Base-by-base conservation (phyloP, 2,797 vertebrate species). In the Rhynchotus rufescens region DNA sequence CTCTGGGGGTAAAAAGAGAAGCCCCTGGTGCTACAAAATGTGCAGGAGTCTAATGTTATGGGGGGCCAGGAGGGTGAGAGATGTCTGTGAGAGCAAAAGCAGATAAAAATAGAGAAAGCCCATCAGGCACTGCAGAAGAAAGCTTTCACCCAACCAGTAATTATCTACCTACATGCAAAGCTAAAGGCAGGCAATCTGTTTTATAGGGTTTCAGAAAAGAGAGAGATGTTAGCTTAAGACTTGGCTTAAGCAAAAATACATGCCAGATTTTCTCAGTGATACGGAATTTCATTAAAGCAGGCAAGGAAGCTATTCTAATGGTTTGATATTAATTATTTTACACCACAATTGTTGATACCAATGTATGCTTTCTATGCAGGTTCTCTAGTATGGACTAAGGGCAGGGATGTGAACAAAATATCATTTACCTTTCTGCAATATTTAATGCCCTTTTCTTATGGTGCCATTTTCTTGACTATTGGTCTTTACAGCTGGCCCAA, bases 51-150 rank as follows among this genome's bases (percentile, higher is more conserved):
- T 60, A 51, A n/a, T 54, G n/a, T 6, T 16, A 23, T 66, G 64
- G 42, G 22, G 44, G 22, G 30, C 28, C 62, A 51, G 9, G 6
- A 65, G 15, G 13, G 47, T 75, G 28, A 9, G 32, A 30, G 7
- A n/a, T 34, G 80, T 89, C 83, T 17, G 15, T 62, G 78, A 92
- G 82, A 93, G 21, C 32, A 84, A 84, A 91, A 86, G 19, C 21
- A 80, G 30, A 83, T 47, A 45, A 80, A 90, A 90, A 69, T 11
- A 83, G 47, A 86, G 59, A 82, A 90, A 73, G 3, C 8, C n/a
- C 25, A 72, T 30, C 16, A 56, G 69, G 28, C 73, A 64, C 4
- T 80, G 22, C 4, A 36, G 51, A 76, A 54, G 62, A 0, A 6
- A 54, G 2, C 17, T 81, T 77, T 88, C 30, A 6, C 22, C 44